phyloP scores from a whole-genome alignment of 2,888 invertebrate species.

The Brachyptera putata region DNA sequence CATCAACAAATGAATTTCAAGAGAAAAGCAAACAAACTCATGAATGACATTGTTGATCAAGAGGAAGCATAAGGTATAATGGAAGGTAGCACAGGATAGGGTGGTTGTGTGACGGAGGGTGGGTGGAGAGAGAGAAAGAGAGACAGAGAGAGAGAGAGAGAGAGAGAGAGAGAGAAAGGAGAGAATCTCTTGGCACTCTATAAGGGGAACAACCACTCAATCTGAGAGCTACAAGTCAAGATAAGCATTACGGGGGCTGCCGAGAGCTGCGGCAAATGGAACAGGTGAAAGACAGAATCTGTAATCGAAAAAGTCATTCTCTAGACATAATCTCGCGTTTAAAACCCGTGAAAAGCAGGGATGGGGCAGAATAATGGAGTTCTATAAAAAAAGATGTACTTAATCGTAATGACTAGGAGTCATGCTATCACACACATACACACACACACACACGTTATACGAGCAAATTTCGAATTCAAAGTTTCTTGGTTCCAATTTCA shows the following conservation, averaged over 20 bases:
- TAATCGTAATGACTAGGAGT: constrained; percentile 19
- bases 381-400: constrained; percentile 9
- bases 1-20: constrained; percentile 20
- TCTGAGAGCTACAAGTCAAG: constrained; percentile 22
- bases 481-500: constrained; percentile 17
- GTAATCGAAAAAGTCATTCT: constrained; percentile 20
- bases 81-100: not conserved
- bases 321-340: constrained; percentile 13
- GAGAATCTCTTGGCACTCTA: not conserved
- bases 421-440: constrained; percentile 12
- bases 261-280: constrained; percentile 1
- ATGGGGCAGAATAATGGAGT: constrained; percentile 18
- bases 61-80: constrained; percentile 8
- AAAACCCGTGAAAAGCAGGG: constrained; percentile 15
- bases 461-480: constrained; percentile 6
- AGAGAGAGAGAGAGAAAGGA: constrained; percentile 2
- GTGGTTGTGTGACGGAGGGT: not conserved
- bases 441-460: not conserved
- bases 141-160: not conserved
- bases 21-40: constrained; percentile 13
- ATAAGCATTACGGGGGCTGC: constrained; percentile 7
- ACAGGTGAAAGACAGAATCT: constrained; percentile 18
- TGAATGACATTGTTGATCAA: constrained; percentile 10
- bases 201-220: constrained; percentile 21
- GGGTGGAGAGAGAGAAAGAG: constrained; percentile 1